Base-by-base conservation (phyloP, 2,797 vertebrate species). In the Myotis daubentonii region DNA sequence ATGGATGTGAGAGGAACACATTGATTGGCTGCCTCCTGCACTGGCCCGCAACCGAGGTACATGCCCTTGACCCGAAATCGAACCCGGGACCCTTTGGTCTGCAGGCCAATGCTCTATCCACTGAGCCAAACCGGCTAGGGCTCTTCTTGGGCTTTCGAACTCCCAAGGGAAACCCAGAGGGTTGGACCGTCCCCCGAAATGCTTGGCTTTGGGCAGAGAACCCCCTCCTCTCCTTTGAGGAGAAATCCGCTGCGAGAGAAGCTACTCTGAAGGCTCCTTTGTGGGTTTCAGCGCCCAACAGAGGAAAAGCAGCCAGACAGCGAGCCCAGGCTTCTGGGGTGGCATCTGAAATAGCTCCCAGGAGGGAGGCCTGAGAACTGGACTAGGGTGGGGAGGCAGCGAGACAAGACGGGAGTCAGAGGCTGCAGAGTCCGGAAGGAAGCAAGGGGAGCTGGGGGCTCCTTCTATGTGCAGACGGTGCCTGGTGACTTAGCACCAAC, bases 401-500 rank as follows among this genome's bases (percentile, higher is more conserved):
- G 5, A 57, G 28, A 70, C 17, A 8, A 57, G n/a, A 75, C 11
- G 5, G 49, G n/a, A 79, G 13, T 0, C 8, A 30, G 76, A 78
- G 30, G 66, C 70, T 68, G 23, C 30, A 30, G 71, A 16, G 41
- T 33, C 36, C 0, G 0, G 11, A 33, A 47, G 28, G 74, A 0
- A 15, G 17, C 3, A 15, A 3, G 5, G 8, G 15, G 11, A 41
- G 19, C 33, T 3, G 0, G 0, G 38, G 36, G 5, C 2, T 30
- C 20, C 30, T 70, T 38, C 13, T 47, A 16, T 25, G 44, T 79
- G 41, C 5, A 51, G 74, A 23, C 0, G 1, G 41, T 20, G 20
- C 62, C 62, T 19, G 20, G 49, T 33, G 33, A 91, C 4, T 83
- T 47, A n/a, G 55, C 47, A 11, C 19, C 57, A 65, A 6, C 41